A percentile compares a stretch with the other conserved stretches of the same genome.
Conservation (phyloP, 2,797 vertebrate genomes). For the Danio tinwini region DNA sequence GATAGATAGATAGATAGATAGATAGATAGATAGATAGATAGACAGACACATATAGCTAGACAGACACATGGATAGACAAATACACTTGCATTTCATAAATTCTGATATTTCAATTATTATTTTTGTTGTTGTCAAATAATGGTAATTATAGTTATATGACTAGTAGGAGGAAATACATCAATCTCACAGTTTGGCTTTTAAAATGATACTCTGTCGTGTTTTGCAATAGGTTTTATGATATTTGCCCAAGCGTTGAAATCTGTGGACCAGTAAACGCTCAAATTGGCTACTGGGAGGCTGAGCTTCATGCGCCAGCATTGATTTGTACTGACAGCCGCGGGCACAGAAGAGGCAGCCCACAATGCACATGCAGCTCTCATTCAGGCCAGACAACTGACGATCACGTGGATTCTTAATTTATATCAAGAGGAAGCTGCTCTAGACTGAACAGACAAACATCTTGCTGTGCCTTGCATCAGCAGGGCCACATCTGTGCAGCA, state of each 20-base stretch:
- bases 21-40: too few species aligned
- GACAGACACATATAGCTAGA: too few species aligned
- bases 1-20: too few species aligned
- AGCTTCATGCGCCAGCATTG: slow-evolving; percentile 19
- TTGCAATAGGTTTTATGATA: not conserved
- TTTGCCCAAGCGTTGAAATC: slow-evolving; percentile 5
- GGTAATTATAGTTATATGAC: too few species aligned
- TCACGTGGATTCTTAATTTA: slow-evolving; percentile 32
- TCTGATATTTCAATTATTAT: too few species aligned
- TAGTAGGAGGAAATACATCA: too few species aligned
- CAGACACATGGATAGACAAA: too few species aligned
- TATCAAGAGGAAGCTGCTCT: slow-evolving; percentile 69
- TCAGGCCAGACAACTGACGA: slow-evolving; percentile 17
- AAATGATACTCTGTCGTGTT: not conserved
- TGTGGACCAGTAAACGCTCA: not conserved
- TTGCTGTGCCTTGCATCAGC: slow-evolving; percentile 74
- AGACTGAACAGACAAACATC: slow-evolving; percentile 63
- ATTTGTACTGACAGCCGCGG: slow-evolving; percentile 55
- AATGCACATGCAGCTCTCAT: slow-evolving; percentile 5
- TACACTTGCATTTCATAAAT: too few species aligned
- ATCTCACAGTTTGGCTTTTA: not conserved
- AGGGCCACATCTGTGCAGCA: slow-evolving; percentile 53
- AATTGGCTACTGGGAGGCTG: not conserved
- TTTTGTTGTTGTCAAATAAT: too few species aligned
- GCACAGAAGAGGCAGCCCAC: slow-evolving; percentile 60